Evolutionary conservation across 2,888 invertebrate species (phyloP).

Genomic region (Tetanocera ferruginea): DNA sequence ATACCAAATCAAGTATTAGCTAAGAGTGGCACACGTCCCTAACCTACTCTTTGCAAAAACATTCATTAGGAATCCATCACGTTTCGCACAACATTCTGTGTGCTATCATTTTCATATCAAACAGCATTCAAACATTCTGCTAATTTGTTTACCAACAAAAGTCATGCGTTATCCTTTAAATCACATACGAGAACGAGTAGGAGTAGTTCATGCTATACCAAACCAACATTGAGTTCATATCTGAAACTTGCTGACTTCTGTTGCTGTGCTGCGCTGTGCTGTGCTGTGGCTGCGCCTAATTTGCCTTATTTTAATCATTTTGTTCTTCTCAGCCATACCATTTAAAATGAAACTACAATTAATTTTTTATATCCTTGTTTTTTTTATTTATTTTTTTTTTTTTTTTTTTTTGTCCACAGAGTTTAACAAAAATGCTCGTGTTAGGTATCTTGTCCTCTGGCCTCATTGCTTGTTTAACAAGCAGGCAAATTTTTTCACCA

Average conservation of each 20-base stretch:
- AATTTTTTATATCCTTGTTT: neutral
- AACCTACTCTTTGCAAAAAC: no score
- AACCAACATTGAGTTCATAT: neutral
- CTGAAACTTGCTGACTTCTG: neutral
- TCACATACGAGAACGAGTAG: neutral
- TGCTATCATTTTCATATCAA: slow-evolving; percentile 20
- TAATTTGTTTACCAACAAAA: slow-evolving; percentile 31
- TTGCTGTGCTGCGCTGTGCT: neutral
- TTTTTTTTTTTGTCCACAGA: neutral
- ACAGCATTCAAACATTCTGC: slow-evolving; percentile 19
- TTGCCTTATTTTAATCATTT: slow-evolving; percentile 32
- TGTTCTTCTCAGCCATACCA: slow-evolving; percentile 2
- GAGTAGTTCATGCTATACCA: neutral
- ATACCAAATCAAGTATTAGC: no score
- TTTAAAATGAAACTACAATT: slow-evolving; percentile 8
- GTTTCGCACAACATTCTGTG: neutral
- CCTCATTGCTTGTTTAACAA: slow-evolving; percentile 56
- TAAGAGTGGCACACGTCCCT: no score
- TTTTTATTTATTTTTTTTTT: neutral
- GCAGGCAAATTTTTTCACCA: slow-evolving; percentile 54
- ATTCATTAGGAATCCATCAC: no score
- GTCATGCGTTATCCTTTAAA: slow-evolving; percentile 14
- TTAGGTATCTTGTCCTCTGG: slow-evolving; percentile 55
- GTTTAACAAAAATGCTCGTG: slow-evolving; percentile 48
- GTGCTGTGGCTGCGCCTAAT: no score